phyloP scores from a whole-genome alignment of 2,888 invertebrate genomes.

The Perithous albicinctus region DNA sequence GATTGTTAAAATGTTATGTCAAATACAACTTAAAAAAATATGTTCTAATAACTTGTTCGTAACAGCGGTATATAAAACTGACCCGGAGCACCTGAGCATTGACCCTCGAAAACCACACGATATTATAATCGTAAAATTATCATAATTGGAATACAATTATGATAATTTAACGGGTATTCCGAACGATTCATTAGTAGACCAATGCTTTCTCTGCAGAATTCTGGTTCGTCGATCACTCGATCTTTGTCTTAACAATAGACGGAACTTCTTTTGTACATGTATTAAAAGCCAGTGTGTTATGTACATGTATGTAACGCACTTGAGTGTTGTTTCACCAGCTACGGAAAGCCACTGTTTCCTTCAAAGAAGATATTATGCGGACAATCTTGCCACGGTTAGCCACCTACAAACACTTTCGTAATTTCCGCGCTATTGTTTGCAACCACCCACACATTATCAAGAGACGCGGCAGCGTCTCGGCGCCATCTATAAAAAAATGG shows the following conservation, averaged over 20 bases:
- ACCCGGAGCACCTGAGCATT: conserved; percentile 56
- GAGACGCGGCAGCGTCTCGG: no score
- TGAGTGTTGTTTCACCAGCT: neutral
- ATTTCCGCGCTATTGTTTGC: conserved; percentile 30
- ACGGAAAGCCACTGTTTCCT: neutral
- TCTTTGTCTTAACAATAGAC: conserved; percentile 76
- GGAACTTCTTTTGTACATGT: conserved; percentile 74
- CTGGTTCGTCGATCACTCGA: conserved; percentile 38
- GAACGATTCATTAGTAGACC: conserved; percentile 78
- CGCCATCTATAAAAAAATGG: no score
- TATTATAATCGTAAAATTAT: conserved; percentile 69
- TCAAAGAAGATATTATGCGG: conserved; percentile 9
- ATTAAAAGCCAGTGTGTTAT: neutral
- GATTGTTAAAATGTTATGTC: neutral
- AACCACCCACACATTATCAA: neutral
- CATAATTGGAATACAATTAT: conserved; percentile 83
- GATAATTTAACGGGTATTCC: conserved; percentile 76
- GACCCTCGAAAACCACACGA: conserved; percentile 22
- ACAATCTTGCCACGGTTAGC: conserved; percentile 63
- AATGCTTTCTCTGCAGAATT: neutral
- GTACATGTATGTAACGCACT: neutral
- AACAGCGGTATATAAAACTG: neutral
- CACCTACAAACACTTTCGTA: conserved; percentile 61
- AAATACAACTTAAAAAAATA: neutral
- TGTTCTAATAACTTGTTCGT: neutral